These are phyloP conservation scores for Lutraria rhynchaena DNA, from an alignment of 1,140 invertebrate species.

Conservation along the genomic window DNA sequence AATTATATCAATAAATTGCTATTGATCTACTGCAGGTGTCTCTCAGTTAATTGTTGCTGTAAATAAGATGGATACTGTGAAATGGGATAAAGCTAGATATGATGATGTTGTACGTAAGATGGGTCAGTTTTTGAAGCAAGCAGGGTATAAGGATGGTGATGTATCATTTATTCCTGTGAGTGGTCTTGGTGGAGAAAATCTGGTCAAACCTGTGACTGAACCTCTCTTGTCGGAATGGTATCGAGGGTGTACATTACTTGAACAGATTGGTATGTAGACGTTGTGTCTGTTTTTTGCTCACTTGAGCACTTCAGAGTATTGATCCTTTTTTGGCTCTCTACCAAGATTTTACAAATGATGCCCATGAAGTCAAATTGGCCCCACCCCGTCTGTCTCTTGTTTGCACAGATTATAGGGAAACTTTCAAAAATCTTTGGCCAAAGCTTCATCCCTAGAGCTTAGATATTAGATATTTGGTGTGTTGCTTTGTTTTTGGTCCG, in stretches of 20 bases:
- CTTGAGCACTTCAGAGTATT: no score
- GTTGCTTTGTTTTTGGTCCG: no score
- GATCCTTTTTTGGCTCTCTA: no score
- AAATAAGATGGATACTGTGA: slow-evolving; percentile 84
- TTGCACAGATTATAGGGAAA: no score
- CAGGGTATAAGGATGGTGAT: slow-evolving; percentile 95
- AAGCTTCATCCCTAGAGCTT: no score
- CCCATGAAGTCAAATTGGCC: no score
- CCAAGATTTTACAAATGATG: no score
- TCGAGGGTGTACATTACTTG: slow-evolving; percentile 89
- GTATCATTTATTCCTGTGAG: slow-evolving; percentile 97
- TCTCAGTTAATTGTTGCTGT: slow-evolving; percentile 88
- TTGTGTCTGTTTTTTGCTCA: not conserved
- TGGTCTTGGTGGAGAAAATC: slow-evolving; percentile 96
- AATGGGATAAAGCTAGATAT: slow-evolving; percentile 88
- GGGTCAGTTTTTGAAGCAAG: slow-evolving; percentile 94
- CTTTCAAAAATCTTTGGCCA: no score
- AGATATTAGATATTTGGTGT: no score
- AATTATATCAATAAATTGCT: no score
- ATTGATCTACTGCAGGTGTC: no score
- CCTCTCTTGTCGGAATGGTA: slow-evolving; percentile 91
- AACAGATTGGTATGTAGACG: slow-evolving; percentile 88
- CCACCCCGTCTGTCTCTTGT: no score
- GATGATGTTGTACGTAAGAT: slow-evolving; percentile 93
- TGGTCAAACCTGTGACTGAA: slow-evolving; percentile 88